Conservation (phyloP, 2,113 vertebrate species). For the Ploceus nigricollis region DNA sequence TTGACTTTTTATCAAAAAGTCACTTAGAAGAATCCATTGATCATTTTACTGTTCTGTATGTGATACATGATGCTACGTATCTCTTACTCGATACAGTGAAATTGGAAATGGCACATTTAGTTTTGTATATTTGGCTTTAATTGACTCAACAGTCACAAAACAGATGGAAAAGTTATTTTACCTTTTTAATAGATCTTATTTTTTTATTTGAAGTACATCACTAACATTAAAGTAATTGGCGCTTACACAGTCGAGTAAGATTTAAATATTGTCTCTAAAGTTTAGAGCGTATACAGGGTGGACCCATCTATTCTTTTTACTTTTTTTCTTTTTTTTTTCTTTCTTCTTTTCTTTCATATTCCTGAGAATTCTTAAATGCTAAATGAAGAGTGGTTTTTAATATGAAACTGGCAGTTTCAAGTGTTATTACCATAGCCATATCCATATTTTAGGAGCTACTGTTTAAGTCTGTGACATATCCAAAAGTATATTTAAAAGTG, state of each 20-base stretch:
- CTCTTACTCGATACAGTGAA: conserved; percentile 41
- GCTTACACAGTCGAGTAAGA: conserved; percentile 54
- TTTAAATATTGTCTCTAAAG: conserved; percentile 57
- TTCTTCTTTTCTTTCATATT: background rate
- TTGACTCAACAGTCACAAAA: conserved; percentile 37
- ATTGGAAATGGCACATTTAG: conserved; percentile 32
- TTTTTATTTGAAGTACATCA: conserved; percentile 76
- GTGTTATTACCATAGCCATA: conserved; percentile 7
- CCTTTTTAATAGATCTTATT: conserved; percentile 77
- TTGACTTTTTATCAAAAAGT: conserved; percentile 67
- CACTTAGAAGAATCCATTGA: conserved; percentile 58
- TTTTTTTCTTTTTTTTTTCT: background rate
- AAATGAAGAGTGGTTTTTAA: conserved; percentile 59
- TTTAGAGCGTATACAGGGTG: conserved; percentile 53
- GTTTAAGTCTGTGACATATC: background rate
- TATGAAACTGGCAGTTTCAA: conserved; percentile 53
- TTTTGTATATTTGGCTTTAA: conserved; percentile 70
- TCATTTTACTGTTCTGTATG: conserved; percentile 38
- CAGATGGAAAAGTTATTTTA: conserved; percentile 62
- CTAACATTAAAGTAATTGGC: conserved; percentile 55
- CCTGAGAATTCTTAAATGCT: conserved; percentile 37
- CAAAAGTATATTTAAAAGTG: background rate
- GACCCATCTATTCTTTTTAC: conserved; percentile 25
- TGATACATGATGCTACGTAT: background rate
- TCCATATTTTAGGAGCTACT: conserved; percentile 16